Evolutionary conservation across 2,113 vertebrate genomes (phyloP).

Genomic region (Hydrochoerus hydrochaeris): DNA sequence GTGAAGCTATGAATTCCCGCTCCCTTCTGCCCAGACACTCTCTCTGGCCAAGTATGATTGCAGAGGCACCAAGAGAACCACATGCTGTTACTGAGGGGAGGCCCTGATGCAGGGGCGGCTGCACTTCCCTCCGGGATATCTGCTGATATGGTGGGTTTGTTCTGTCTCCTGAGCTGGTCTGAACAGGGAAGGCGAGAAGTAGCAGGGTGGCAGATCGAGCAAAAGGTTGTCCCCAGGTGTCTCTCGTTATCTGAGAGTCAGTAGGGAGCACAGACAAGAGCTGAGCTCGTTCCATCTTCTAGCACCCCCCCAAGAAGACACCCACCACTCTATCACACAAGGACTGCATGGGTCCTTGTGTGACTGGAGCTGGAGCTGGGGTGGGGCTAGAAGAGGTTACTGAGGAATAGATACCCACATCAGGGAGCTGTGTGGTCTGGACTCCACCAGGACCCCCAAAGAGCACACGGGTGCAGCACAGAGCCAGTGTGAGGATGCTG

Average conservation of each 20-base stretch:
- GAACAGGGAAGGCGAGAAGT: not conserved
- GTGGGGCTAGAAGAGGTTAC: not conserved
- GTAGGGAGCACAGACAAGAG: not conserved
- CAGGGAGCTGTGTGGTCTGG: not conserved
- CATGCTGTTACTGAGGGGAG: not conserved
- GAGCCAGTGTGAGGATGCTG: not conserved
- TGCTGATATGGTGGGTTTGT: not conserved
- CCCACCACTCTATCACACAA: not conserved
- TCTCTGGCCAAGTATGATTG: not conserved
- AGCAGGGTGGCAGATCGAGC: not conserved
- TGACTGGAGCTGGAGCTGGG: not conserved
- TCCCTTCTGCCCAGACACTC: not conserved
- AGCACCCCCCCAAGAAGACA: not conserved
- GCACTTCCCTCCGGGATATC: not conserved
- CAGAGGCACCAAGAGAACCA: not conserved
- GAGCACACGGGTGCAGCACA: not conserved
- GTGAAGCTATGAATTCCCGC: not conserved
- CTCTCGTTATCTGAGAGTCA: not conserved
- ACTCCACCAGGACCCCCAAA: not conserved
- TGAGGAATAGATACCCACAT: not conserved
- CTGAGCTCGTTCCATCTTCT: not conserved
- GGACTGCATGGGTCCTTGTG: not conserved
- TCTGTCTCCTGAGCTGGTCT: not conserved
- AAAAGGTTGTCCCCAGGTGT: not conserved
- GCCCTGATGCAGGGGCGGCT: not conserved